Conservation (phyloP, 2,797 vertebrate species). For the Myotis myotis region DNA sequence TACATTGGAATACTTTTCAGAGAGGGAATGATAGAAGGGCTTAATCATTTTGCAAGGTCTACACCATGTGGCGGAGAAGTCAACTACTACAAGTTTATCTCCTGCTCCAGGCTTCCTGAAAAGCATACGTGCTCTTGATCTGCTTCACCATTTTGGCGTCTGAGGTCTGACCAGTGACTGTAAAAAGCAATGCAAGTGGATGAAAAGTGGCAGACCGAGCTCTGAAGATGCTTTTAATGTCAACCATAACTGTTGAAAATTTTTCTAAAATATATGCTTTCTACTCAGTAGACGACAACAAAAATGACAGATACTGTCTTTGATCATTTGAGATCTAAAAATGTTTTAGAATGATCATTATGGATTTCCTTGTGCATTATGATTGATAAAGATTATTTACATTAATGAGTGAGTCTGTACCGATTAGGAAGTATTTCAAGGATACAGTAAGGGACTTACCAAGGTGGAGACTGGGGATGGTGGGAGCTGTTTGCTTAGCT, state of each 20-base stretch:
- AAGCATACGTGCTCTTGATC: constrained; percentile 80
- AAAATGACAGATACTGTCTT: not conserved
- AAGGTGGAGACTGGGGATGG: not conserved
- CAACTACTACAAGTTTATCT: constrained; percentile 89
- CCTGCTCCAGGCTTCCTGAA: constrained; percentile 81
- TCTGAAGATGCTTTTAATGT: not conserved
- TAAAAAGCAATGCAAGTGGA: not conserved
- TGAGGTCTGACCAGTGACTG: not conserved
- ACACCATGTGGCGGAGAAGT: constrained; percentile 92
- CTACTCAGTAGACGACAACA: not conserved
- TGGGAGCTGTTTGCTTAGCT: not conserved
- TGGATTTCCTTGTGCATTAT: not conserved
- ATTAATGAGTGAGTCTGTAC: not conserved
- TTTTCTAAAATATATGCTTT: not conserved
- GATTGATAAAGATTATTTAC: not conserved
- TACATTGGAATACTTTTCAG: not conserved
- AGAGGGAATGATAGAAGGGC: constrained; percentile 63
- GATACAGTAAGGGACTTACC: not conserved
- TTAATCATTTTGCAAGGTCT: constrained; percentile 89
- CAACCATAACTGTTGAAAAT: not conserved
- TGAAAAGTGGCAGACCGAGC: not conserved
- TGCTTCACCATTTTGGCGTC: not conserved
- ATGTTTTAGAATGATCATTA: not conserved
- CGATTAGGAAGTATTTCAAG: not conserved
- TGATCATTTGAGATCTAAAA: not conserved